Conservation (phyloP, 2,888 invertebrate genomes). For the Eurytoma adleriae region DNA sequence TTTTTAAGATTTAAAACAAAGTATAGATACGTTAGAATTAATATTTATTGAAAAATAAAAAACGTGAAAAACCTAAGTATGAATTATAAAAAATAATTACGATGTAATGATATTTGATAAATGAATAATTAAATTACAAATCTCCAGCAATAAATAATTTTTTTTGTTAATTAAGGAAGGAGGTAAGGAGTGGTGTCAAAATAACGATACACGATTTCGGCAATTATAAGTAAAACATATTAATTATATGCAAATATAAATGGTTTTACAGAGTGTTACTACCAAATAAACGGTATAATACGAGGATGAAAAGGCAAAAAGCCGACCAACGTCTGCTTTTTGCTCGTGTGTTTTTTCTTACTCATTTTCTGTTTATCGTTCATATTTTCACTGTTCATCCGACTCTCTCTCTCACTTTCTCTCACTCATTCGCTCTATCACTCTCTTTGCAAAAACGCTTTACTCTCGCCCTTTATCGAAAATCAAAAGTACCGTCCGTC, state of each 20-base stretch:
- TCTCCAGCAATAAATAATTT: neutral
- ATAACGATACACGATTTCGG: conserved; percentile 32
- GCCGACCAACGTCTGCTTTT: conserved; percentile 58
- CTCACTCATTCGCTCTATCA: neutral
- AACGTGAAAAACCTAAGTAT: too few relatives aligned
- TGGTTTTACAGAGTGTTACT: conserved; percentile 72
- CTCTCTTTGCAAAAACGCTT: neutral
- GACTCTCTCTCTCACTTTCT: conserved; percentile 7
- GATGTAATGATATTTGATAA: too few relatives aligned
- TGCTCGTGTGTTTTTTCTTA: conserved; percentile 57
- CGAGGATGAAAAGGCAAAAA: conserved; percentile 64
- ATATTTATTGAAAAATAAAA: too few relatives aligned
- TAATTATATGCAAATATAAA: conserved; percentile 75
- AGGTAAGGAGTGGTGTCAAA: neutral
- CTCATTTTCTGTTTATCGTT: conserved; percentile 41
- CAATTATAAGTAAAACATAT: conserved; percentile 72
- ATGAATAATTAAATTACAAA: too few relatives aligned
- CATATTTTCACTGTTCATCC: conserved; percentile 7
- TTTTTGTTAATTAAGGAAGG: conserved; percentile 4
- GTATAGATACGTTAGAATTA: too few relatives aligned
- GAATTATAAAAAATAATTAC: too few relatives aligned
- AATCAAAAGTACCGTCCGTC: neutral
- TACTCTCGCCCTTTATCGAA: neutral
- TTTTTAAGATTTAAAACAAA: too few relatives aligned
- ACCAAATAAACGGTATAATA: conserved; percentile 72